These are phyloP conservation scores for Triplophysa dalaica DNA, from an alignment of 2,113 vertebrate genomes.

Conservation along the genomic window DNA sequence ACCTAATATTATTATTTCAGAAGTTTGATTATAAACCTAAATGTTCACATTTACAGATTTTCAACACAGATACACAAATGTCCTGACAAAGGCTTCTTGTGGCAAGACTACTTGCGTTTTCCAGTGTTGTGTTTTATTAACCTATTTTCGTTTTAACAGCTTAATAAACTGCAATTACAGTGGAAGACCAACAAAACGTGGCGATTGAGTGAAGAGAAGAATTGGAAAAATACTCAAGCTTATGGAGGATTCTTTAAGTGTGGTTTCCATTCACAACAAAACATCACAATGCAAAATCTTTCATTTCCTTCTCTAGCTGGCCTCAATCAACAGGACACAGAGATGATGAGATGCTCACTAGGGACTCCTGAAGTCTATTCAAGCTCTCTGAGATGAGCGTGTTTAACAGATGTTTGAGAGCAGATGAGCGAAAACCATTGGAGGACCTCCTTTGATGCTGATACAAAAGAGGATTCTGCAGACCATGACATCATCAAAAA, in stretches of 20 bases:
- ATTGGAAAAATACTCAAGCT: too few relatives aligned
- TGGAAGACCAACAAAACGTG: neutral
- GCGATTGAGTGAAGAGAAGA: neutral
- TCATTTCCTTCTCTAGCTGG: too few relatives aligned
- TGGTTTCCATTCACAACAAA: too few relatives aligned
- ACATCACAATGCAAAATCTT: too few relatives aligned
- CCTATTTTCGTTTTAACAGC: conserved; percentile 15
- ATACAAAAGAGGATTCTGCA: neutral
- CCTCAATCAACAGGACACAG: too few relatives aligned
- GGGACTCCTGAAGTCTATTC: neutral
- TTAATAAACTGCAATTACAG: conserved; percentile 20
- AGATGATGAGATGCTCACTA: too few relatives aligned
- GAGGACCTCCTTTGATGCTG: neutral
- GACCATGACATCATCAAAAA: neutral
- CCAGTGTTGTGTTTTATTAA: neutral
- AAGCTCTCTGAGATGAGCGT: neutral
- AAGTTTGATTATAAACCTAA: too few relatives aligned
- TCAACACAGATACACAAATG: neutral
- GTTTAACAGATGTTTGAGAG: neutral
- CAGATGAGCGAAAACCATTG: neutral
- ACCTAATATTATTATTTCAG: too few relatives aligned
- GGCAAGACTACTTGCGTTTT: conserved; percentile 3
- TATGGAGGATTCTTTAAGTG: too few relatives aligned
- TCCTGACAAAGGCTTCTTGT: neutral
- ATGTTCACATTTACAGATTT: too few relatives aligned